phyloP scores from a whole-genome alignment of 2,888 invertebrate species.

The Alentia gelatinosa region DNA sequence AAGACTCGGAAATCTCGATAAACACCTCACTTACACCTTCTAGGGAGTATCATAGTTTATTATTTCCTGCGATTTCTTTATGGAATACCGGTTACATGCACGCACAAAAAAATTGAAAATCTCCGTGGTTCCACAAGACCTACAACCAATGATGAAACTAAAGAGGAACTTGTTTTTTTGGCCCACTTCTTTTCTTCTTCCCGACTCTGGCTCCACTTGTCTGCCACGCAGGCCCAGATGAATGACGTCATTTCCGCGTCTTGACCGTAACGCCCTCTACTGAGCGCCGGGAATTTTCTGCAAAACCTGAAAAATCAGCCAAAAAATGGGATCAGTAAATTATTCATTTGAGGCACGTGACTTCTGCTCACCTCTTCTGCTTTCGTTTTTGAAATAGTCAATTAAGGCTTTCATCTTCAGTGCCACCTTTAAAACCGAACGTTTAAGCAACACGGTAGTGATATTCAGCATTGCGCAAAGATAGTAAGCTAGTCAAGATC shows the following conservation, averaged over 20 bases:
- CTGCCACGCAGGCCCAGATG: background rate
- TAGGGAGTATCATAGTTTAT: background rate
- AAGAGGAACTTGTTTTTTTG: background rate
- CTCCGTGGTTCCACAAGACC: background rate
- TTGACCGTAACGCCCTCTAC: background rate
- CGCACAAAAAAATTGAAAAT: background rate
- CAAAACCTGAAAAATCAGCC: conserved; percentile 36
- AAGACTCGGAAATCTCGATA: background rate
- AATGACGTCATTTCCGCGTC: background rate
- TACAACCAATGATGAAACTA: background rate
- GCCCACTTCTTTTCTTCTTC: background rate
- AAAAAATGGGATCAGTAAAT: background rate
- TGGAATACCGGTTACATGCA: background rate
- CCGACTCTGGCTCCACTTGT: background rate
- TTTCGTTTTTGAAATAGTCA: background rate
- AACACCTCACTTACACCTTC: background rate
- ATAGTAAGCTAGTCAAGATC: background rate
- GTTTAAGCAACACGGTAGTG: background rate
- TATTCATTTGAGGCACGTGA: background rate
- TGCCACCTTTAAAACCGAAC: background rate
- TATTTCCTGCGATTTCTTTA: background rate
- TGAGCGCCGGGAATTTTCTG: conserved; percentile 55
- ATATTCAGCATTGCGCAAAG: background rate
- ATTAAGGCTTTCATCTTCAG: too few relatives aligned
- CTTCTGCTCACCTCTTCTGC: background rate